phyloP scores from a whole-genome alignment of 2,113 vertebrate species.

The Corythoichthys intestinalis region DNA sequence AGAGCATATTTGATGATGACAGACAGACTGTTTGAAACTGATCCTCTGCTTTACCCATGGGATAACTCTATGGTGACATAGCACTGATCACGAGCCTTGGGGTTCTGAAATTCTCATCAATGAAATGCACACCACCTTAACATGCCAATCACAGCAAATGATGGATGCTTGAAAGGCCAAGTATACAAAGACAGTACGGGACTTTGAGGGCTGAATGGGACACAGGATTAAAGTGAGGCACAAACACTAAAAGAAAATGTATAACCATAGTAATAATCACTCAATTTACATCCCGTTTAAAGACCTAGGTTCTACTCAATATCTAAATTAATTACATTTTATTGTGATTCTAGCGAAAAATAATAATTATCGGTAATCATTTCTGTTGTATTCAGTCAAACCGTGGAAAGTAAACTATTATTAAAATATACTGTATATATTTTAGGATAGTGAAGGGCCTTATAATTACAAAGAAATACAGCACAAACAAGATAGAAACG shows the following conservation, averaged over 20 bases:
- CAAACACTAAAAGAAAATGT: slow-evolving; percentile 4
- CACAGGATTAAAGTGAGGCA: slow-evolving; percentile 1
- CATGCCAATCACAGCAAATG: slow-evolving; percentile 67
- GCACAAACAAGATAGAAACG: slow-evolving; percentile 22
- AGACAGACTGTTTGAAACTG: slow-evolving; percentile 65
- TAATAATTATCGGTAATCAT: background rate
- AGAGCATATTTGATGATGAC: slow-evolving; percentile 49
- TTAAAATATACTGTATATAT: background rate
- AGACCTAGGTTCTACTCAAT: background rate
- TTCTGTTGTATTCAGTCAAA: background rate
- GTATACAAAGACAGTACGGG: slow-evolving; percentile 16
- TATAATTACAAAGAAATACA: slow-evolving; percentile 16
- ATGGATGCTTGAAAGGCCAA: slow-evolving; percentile 44
- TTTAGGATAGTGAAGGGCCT: background rate
- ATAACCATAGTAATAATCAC: slow-evolving; percentile 7
- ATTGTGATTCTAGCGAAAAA: background rate
- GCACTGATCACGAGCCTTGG: slow-evolving; percentile 62
- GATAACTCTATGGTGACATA: slow-evolving; percentile 68
- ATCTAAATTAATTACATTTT: background rate
- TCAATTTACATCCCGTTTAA: background rate
- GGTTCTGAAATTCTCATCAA: slow-evolving; percentile 70
- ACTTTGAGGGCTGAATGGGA: slow-evolving; percentile 14
- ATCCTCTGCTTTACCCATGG: slow-evolving; percentile 56
- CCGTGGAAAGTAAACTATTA: background rate
- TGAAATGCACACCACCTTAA: slow-evolving; percentile 71